These are phyloP conservation scores for Thalassoma bifasciatum DNA, from an alignment of 2,113 vertebrate species.

Conservation along the genomic window DNA sequence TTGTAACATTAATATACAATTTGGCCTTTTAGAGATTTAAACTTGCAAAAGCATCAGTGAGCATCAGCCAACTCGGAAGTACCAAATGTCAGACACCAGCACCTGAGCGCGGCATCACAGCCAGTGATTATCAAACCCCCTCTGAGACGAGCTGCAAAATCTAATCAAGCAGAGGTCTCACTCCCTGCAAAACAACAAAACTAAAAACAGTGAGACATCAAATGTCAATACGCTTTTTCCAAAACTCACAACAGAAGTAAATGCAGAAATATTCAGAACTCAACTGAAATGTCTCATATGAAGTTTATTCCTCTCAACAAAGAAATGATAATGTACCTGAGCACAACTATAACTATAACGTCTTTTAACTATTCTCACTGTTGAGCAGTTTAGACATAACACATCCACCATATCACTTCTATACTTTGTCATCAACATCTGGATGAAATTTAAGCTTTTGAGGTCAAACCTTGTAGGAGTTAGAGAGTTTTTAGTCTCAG, in stretches of 20 bases:
- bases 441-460: too few relatives aligned
- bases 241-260: not conserved
- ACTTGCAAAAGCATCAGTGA: not conserved
- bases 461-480: too few relatives aligned
- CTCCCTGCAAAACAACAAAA: not conserved
- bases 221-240: not conserved
- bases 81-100: conserved; percentile 22
- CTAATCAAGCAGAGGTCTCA: conserved; percentile 17
- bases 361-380: too few relatives aligned
- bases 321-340: too few relatives aligned
- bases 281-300: not conserved
- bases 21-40: not conserved
- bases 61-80: conserved; percentile 14
- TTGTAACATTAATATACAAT: not conserved
- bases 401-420: too few relatives aligned
- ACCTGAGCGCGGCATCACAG: conserved; percentile 18
- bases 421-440: too few relatives aligned
- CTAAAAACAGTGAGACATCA: not conserved
- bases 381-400: too few relatives aligned
- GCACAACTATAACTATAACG: too few relatives aligned
- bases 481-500: too few relatives aligned
- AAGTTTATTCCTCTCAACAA: too few relatives aligned
- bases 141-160: not conserved
- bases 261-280: not conserved
- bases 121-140: not conserved